Evolutionary conservation across 2,797 vertebrate genomes (phyloP).

Genomic region (Phoeniculus purpureus): DNA sequence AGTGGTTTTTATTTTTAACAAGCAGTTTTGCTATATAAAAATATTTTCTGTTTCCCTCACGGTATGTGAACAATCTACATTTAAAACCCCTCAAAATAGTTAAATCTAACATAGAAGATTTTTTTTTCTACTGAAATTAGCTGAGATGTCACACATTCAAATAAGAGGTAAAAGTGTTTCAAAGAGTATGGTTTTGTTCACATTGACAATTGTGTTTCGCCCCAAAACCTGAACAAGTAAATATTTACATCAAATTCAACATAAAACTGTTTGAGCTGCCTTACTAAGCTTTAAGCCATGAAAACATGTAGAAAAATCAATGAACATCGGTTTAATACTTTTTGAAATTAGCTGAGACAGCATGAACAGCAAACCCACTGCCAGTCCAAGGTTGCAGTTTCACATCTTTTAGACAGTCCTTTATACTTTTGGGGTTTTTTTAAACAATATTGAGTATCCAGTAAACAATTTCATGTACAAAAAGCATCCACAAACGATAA

Average conservation of each 20-base stretch:
- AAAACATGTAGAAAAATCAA: background rate
- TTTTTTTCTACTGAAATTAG: background rate
- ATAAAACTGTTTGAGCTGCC: background rate
- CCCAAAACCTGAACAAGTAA: background rate
- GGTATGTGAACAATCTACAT: background rate
- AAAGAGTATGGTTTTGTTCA: background rate
- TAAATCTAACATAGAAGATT: background rate
- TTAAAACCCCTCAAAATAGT: background rate
- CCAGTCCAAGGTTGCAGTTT: background rate
- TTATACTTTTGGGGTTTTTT: background rate
- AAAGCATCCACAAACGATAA: background rate
- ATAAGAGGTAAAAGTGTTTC: background rate
- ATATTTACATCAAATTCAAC: background rate
- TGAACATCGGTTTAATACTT: background rate
- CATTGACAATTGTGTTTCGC: background rate
- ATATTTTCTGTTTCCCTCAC: background rate
- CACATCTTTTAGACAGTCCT: background rate
- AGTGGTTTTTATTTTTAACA: background rate
- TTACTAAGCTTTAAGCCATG: background rate
- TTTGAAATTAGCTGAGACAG: background rate
- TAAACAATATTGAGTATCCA: background rate
- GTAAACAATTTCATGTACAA: background rate
- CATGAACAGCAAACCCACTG: background rate
- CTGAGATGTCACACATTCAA: background rate
- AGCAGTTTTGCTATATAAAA: background rate